Evolutionary conservation across 2,113 vertebrate genomes (phyloP), one percentile per base, ranked within the genome.

Genomic region (Bucco capensis): DNA sequence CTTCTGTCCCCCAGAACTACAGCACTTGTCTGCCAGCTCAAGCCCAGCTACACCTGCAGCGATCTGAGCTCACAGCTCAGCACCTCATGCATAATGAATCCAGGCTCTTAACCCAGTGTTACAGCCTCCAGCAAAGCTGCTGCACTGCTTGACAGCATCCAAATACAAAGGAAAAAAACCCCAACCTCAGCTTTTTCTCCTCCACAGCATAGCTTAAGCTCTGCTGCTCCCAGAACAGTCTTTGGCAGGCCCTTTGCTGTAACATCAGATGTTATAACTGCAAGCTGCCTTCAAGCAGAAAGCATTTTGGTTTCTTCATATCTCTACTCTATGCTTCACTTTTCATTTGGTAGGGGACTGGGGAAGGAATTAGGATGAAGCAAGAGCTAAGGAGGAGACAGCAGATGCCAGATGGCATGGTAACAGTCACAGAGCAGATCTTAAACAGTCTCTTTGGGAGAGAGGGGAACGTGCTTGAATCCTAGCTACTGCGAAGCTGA

Each of bases 391-490:
- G 62, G 5, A 84, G 57, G 31, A 87, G 44, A 62, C 23, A 50
- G 30, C 14, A 80, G 75, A 69, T 74, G 51, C 19, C 67, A 88
- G 70, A 83, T 17, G 30, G 61, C 72, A 70, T 2, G 14, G 60
- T 30, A 88, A 53, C 30, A 75, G 76, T 69, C 44, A 88, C 28
- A 84, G 62, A 75, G 69, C 57, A 90, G 78, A 53, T 61, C 93
- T 84, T 23, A 30, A 25, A 78, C 7, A 40, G 58, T 46, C 95
- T 85, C 98, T 97, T 93, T 98, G 98, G 57, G 98, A 98, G 58
- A 98, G 58, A 47, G 30, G 97, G 17, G 28, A 69, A 73, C 28
- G 19, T 0, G 1, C 54, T n/a, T 73, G 31, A 86, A 64, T 49
- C 31, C 4, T 2, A 35, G 18, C 50, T n/a, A 14, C 53, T 69